Evolutionary conservation across 1,140 invertebrate species (phyloP), one percentile per base, ranked within the genome.

Genomic region (Gonatopus flavifemur): DNA sequence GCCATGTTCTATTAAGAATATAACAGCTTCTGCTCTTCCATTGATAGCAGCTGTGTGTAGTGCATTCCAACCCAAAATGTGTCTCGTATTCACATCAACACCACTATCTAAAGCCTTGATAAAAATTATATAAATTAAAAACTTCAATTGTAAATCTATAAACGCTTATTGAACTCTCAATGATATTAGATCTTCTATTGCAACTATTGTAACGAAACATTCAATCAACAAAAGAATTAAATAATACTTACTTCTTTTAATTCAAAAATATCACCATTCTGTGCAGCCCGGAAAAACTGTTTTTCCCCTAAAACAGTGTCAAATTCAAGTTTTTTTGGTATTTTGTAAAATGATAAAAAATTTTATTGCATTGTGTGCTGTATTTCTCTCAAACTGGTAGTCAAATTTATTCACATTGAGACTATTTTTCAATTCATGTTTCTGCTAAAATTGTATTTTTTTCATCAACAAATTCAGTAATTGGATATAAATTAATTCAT

Each of bases 31-130:
- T 16, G 76, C 45, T 57, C 85, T 83, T 35, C 84, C 84, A 77
- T 92, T 94, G 13, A 93, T 86, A 20, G 88, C 88, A 44, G 92
- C 91, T 37, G 87, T 83, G 76, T 94, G 91, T 24, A 96, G 77
- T 10, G 90, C 83, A 36, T 90, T 94, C 92, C 93, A 95, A 28
- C 93, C 93, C 22, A 93, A 77, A 13, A 76, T 49, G 75, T 93
- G 89, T 2, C 85, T 76, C 37, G 58, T 53, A 75, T 90, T 88
- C 6, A 85, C 79, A 67, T 86, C 77, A 28, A 82, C 67, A 10
- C 76, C 77, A 36, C 69, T 64, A 3, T 63, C 44, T 38, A 74
- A 19, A 40, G 56, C 55, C 72, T 75, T 28, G 6, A 36, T 55
- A 45, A 45, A 30, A 12, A 33, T 40, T 18, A 30, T n/a, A 13